Conservation (phyloP, 2,888 invertebrate genomes). For the Hecatera dysodea region DNA sequence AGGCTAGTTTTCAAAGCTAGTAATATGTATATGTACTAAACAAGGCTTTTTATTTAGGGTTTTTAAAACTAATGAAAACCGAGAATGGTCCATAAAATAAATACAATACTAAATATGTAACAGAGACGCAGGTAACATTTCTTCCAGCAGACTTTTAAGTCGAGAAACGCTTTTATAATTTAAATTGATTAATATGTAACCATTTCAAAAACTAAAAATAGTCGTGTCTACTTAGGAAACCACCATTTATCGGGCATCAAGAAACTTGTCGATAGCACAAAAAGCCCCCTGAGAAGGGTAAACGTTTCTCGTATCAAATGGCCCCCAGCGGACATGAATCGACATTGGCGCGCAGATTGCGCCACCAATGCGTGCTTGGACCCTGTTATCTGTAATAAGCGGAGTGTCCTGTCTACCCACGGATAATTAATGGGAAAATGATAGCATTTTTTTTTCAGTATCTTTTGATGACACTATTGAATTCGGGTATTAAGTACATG, state of each 20-base stretch:
- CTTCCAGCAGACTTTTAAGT: too few species aligned
- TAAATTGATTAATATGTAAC: too few species aligned
- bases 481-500: too few species aligned
- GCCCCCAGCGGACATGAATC: slow-evolving; percentile 54
- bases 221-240: slow-evolving; percentile 12
- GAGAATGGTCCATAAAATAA: too few species aligned
- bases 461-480: slow-evolving; percentile 15
- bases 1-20: too few species aligned
- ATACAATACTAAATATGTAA: too few species aligned
- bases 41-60: too few species aligned
- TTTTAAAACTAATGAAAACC: too few species aligned
- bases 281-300: slow-evolving; percentile 56
- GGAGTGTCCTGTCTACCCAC: slow-evolving; percentile 27
- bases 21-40: too few species aligned
- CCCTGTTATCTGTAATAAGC: slow-evolving; percentile 47
- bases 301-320: slow-evolving; percentile 55
- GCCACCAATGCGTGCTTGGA: slow-evolving; percentile 41
- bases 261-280: slow-evolving; percentile 61
- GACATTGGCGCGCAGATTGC: slow-evolving; percentile 46
- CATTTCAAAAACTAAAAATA: slow-evolving; percentile 1
- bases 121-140: too few species aligned
- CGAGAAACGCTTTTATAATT: too few species aligned
- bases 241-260: slow-evolving; percentile 46
- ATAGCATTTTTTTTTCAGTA: slow-evolving; percentile 18
- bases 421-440: slow-evolving; percentile 35